These are phyloP conservation scores for Heteronetta atricapilla DNA, from an alignment of 2,113 vertebrate genomes.

Conservation along the genomic window DNA sequence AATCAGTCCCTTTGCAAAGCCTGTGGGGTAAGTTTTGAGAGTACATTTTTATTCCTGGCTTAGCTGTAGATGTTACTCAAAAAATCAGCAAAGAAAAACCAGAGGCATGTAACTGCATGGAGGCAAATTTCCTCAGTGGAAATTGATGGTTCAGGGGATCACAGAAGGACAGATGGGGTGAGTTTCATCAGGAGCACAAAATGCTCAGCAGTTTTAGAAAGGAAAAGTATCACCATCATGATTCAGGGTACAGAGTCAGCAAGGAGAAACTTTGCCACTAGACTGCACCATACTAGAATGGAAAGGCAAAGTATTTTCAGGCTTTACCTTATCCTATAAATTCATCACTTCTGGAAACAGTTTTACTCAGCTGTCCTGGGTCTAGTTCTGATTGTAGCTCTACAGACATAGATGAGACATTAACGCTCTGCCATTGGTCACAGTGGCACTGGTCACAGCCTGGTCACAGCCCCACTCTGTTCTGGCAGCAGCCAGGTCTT, in stretches of 20 bases:
- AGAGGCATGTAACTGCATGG: neutral
- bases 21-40: neutral
- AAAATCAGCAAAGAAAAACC: neutral
- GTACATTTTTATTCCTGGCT: neutral
- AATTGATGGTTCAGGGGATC: neutral
- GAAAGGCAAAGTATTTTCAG: neutral
- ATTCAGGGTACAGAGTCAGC: neutral
- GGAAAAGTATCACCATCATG: neutral
- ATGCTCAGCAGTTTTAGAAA: neutral
- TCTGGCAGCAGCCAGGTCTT: neutral
- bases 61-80: neutral
- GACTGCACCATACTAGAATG: neutral
- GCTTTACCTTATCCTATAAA: neutral
- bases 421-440: neutral
- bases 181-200: neutral
- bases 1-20: neutral
- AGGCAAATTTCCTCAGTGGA: neutral
- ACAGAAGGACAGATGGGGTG: neutral
- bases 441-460: too few relatives aligned
- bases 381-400: neutral
- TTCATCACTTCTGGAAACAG: neutral
- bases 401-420: rapidly evolving
- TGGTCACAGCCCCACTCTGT: rapidly evolving
- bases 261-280: neutral
- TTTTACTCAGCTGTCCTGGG: neutral